These are phyloP conservation scores for Herpailurus yagouaroundi DNA, from an alignment of 2,113 vertebrate genomes.

Conservation along the genomic window DNA sequence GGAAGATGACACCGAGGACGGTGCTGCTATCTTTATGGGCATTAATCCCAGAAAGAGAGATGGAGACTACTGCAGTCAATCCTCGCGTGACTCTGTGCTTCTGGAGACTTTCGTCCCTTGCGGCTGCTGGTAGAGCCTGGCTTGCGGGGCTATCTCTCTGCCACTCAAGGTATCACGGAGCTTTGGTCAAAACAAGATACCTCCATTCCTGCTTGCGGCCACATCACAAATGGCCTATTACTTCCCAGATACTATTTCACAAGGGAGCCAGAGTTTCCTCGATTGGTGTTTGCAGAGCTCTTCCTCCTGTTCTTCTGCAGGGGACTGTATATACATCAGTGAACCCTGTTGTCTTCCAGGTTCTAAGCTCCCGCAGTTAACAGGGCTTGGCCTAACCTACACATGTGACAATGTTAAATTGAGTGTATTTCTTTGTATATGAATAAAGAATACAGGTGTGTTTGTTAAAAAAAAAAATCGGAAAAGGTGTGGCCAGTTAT, in stretches of 20 bases:
- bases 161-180: constrained; percentile 19
- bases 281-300: not conserved
- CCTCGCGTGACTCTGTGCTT: constrained; percentile 21
- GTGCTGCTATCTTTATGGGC: constrained; percentile 72
- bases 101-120: constrained; percentile 50
- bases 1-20: constrained; percentile 74
- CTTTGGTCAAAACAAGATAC: constrained; percentile 46
- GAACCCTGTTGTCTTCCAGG: not conserved
- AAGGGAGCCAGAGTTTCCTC: not conserved
- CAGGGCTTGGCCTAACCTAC: not conserved
- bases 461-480: not conserved
- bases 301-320: not conserved
- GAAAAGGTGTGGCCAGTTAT: not conserved
- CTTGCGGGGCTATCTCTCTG: constrained; percentile 6
- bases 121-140: constrained; percentile 15
- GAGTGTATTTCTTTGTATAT: not conserved
- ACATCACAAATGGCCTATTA: not conserved
- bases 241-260: not conserved
- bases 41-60: constrained; percentile 74
- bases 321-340: not conserved
- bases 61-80: constrained; percentile 24
- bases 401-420: not conserved
- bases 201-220: not conserved
- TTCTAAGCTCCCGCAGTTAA: not conserved
- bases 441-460: not conserved